A percentile compares a stretch with the other conserved stretches of the same genome.
phyloP scores from a whole-genome alignment of 2,888 invertebrate species.

The Drosophila rubida region DNA sequence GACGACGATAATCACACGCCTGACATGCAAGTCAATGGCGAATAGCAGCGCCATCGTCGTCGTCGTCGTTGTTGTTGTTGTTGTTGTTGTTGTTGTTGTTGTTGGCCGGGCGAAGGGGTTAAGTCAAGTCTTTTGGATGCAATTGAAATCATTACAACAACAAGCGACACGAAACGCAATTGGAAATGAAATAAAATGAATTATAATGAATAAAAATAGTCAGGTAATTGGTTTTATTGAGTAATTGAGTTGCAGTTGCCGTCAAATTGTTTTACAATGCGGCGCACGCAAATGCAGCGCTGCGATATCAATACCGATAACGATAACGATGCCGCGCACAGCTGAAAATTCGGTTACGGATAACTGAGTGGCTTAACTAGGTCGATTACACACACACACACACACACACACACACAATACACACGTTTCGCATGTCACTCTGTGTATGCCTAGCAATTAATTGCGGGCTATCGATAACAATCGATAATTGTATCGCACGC shows the following conservation, averaged over 20 bases:
- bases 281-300: conserved; percentile 55
- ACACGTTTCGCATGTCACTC: too few relatives aligned
- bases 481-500: background rate
- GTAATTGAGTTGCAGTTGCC: conserved; percentile 78
- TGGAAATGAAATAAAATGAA: conserved; percentile 80
- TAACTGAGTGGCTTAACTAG: background rate
- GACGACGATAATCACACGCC: conserved; percentile 73
- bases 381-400: too few relatives aligned
- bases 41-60: conserved; percentile 13
- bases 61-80: background rate
- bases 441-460: too few relatives aligned
- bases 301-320: conserved; percentile 7
- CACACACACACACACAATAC: too few relatives aligned
- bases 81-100: background rate
- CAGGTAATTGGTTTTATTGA: conserved; percentile 80
- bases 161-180: conserved; percentile 78
- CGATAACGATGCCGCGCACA: background rate
- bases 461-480: conserved; percentile 14
- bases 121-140: conserved; percentile 51
- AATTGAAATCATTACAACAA: conserved; percentile 79
- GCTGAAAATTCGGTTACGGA: background rate
- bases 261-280: conserved; percentile 77
- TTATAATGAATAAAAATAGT: conserved; percentile 81
- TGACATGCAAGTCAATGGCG: conserved; percentile 64
- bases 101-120: conserved; percentile 34